A percentile compares a stretch with the other conserved stretches of the same genome.
phyloP scores from a whole-genome alignment of 2,888 invertebrate genomes.

The Euclidia mi region DNA sequence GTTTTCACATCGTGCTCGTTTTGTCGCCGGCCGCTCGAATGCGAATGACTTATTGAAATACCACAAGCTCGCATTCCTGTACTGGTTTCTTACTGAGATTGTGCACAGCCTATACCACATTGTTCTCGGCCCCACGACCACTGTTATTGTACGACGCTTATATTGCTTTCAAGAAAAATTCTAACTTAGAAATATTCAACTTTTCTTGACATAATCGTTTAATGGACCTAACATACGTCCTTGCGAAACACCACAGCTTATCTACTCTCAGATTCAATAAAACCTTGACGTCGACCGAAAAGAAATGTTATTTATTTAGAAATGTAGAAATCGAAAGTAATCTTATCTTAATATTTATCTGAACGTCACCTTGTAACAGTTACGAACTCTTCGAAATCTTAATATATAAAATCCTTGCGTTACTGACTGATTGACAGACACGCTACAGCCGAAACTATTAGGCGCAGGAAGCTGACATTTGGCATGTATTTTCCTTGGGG shows the following conservation, averaged over 20 bases:
- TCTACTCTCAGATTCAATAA: constrained; percentile 1
- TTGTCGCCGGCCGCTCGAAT: constrained; percentile 14
- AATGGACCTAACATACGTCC: not conserved
- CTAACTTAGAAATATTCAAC: not conserved
- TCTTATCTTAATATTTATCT: constrained; percentile 22
- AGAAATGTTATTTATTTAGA: constrained; percentile 3
- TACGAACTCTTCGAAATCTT: constrained; percentile 5
- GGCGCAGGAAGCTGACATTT: no score
- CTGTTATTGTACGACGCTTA: no score
- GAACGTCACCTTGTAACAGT: constrained; percentile 26
- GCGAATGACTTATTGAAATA: constrained; percentile 16
- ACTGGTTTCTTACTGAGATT: constrained; percentile 6
- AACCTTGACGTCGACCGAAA: constrained; percentile 12
- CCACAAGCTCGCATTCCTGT: constrained; percentile 14
- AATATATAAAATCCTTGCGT: no score
- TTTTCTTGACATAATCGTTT: not conserved
- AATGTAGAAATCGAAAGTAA: constrained; percentile 11
- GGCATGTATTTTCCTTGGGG: no score
- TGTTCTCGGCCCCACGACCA: no score
- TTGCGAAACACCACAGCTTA: constrained; percentile 10
- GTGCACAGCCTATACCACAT: no score
- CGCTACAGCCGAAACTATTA: no score
- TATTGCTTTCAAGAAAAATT: no score
- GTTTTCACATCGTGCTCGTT: constrained; percentile 18
- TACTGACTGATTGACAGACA: no score